Base-by-base conservation (phyloP, 2,888 invertebrate species). In the Troides helena region DNA sequence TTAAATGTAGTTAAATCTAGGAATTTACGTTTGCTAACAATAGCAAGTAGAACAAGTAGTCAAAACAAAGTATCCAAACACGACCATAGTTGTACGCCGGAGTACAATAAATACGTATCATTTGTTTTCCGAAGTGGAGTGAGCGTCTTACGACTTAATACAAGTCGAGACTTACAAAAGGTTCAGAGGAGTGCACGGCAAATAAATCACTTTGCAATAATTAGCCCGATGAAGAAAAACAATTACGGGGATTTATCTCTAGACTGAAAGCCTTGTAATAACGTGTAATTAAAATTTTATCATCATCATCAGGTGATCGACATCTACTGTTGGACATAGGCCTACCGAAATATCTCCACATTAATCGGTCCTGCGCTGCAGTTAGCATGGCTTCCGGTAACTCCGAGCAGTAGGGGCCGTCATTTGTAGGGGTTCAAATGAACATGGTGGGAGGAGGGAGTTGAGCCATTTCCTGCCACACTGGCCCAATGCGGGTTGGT, bases 71-170 rank as follows among this genome's bases (percentile, higher is more conserved):
- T 71, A 74, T 74, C 75, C 75, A 75, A 79, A 78, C 75, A 74
- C 71, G 73, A 71, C 72, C 76, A 79, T 78, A 83, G 80, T 84
- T 80, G 79, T 76, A 80, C 78, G 79, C 73, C 81, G 76, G 78
- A 82, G 81, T 80, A 78, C 78, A 86, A 89, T 86, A 85, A 88
- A 88, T 88, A 83, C 72, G 76, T 79, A 79, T 84, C 84, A 87
- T 87, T 89, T 86, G 81, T 87, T 87, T 80, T 78, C 79, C 76
- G 73, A 77, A 78, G 78, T 75, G 74, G 74, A 78, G 74, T 71
- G 76, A 80, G 79, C 39, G 17, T 62, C 62, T 78, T 78, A 81
- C 81, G 80, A 79, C 80, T 81, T 82, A 80, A 83, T 84, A 80
- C 80, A 78, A 75, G 74, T 77, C 73, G 77, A 77, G 74, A 74